Evolutionary conservation across 2,888 invertebrate species (phyloP), one percentile per base, ranked within the genome.

Genomic region (Drosophila macrothrix): DNA sequence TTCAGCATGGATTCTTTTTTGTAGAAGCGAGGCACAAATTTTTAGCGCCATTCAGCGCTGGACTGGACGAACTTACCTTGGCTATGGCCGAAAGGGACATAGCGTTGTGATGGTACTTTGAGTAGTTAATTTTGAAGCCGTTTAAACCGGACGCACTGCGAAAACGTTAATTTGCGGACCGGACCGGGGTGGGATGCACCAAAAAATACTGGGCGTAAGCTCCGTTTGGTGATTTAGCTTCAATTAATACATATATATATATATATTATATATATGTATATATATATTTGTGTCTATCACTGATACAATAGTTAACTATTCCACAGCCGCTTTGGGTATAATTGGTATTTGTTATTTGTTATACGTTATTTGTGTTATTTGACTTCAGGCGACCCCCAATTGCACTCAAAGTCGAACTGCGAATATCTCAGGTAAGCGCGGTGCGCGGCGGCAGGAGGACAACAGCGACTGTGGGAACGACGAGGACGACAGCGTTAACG

Each of bases 91-190:
- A 93, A 73, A 93, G 91, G 91, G 93, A 95, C 94, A 94, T 94
- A 93, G 94, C 94, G 92, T 94, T 95, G 94, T 95, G 95, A 93
- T 95, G 95, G 93, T 95, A 95, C 94, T 95, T 95, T 86, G 94
- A 94, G 93, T 94, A 95, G 94, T 94, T 95, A 95, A 95, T 95
- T 94, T 95, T 95, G 95, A 91, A 90, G 93, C 92, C 92, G 92
- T 93, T 92, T 80, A 68, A 68, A 68, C 76, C 83, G 72, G 64
- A 68, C 72, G 82, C 88, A 78, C 80, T 72, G 67, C 62, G 64
- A 73, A 74, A 77, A 75, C 68, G 59, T 35, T 61, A 53, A 60
- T 41, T 41, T 29, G 56, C 35, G 55, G 63, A 64, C 70, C 63
- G 70, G 62, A 60, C 60, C 53, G 62, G 53, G 54, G 43, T 62